Evolutionary conservation across 2,797 vertebrate species (phyloP).

Genomic region (Eulemur albifrons): DNA sequence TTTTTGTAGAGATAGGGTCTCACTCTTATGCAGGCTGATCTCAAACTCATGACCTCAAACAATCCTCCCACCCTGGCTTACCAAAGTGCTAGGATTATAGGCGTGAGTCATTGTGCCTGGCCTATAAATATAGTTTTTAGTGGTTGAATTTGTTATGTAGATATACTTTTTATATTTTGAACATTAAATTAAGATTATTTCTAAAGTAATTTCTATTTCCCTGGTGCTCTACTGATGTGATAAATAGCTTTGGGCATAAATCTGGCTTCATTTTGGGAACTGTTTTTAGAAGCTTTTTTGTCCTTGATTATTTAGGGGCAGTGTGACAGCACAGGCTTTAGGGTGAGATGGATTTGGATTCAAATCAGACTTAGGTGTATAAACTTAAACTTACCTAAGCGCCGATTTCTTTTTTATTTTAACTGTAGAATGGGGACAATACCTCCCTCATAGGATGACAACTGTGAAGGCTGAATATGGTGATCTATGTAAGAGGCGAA

Average conservation of each 20-base stretch:
- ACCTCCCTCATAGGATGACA: not conserved
- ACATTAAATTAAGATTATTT: not conserved
- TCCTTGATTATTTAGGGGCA: not conserved
- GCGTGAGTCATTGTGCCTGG: not conserved
- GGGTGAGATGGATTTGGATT: slow-evolving; percentile 11
- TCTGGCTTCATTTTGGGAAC: slow-evolving; percentile 2
- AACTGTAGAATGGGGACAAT: not conserved
- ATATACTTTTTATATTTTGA: not conserved
- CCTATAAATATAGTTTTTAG: not conserved
- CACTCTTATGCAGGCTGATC: not conserved
- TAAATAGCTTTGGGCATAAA: not conserved
- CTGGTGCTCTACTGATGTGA: not conserved
- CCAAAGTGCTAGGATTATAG: not conserved
- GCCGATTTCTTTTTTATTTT: not conserved
- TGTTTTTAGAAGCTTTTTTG: slow-evolving; percentile 20
- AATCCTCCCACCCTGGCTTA: not conserved
- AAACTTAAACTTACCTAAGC: not conserved
- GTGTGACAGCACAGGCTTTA: not conserved
- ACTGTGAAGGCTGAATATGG: not conserved
- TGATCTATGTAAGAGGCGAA: not conserved
- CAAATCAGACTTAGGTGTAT: not conserved
- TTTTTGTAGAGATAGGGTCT: not conserved
- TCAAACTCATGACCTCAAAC: not conserved
- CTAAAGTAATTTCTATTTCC: not conserved
- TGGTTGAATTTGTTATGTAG: not conserved